Conservation (phyloP, 1,140 invertebrate genomes). For the Zaprionus inermis region DNA sequence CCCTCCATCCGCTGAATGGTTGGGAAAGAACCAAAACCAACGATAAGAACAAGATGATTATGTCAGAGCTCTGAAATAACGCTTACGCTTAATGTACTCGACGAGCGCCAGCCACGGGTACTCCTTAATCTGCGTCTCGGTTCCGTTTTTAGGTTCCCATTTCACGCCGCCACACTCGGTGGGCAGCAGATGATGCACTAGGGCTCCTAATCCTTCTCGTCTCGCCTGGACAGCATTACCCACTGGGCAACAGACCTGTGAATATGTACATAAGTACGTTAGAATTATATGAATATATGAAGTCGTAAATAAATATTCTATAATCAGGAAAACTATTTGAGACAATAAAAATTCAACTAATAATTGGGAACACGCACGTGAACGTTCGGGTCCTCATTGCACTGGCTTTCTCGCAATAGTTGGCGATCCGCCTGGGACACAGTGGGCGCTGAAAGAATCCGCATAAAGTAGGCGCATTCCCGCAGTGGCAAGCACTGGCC, state of each 20-base stretch:
- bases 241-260: slow-evolving; percentile 60
- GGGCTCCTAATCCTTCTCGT: slow-evolving; percentile 39
- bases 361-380: slow-evolving; percentile 32
- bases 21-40: neutral
- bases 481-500: slow-evolving; percentile 53
- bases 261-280: no score
- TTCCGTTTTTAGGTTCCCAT: slow-evolving; percentile 86
- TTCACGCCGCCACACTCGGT: slow-evolving; percentile 75
- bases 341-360: neutral
- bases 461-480: slow-evolving; percentile 61
- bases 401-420: slow-evolving; percentile 60
- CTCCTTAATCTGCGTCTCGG: slow-evolving; percentile 86
- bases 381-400: slow-evolving; percentile 29
- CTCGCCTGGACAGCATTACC: neutral
- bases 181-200: slow-evolving; percentile 54
- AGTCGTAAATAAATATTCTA: neutral
- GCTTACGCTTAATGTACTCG: slow-evolving; percentile 69
- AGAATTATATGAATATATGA: no score
- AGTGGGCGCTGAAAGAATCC: slow-evolving; percentile 28
- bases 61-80: neutral
- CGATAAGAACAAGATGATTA: slow-evolving; percentile 7
- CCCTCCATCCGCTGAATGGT: slow-evolving; percentile 47
- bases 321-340: no score
- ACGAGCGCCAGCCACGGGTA: slow-evolving; percentile 89
- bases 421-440: slow-evolving; percentile 41